Conservation (phyloP, 2,888 invertebrate genomes). For the Scrobipalpa atriplicella region DNA sequence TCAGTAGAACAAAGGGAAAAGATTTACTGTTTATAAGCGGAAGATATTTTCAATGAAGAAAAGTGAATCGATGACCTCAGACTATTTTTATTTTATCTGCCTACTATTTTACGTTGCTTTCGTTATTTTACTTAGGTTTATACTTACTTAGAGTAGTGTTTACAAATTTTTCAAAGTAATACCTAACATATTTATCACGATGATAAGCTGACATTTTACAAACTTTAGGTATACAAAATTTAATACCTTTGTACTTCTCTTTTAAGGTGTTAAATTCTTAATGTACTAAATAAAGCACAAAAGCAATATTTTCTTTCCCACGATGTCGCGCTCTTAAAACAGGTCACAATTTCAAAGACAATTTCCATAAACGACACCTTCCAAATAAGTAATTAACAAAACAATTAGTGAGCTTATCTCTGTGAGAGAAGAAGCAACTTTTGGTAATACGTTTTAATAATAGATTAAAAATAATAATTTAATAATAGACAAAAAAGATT, state of each 20-base stretch:
- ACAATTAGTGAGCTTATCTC: slow-evolving; percentile 51
- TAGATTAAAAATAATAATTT: no score
- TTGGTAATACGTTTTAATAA: background rate
- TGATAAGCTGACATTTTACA: no score
- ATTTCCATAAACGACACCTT: slow-evolving; percentile 32
- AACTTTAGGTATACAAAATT: no score
- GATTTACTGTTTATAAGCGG: background rate
- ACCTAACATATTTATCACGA: no score
- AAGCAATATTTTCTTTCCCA: background rate
- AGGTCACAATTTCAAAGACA: slow-evolving; percentile 20
- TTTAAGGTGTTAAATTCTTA: no score
- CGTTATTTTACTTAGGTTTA: no score
- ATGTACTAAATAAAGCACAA: background rate
- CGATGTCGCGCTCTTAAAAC: background rate
- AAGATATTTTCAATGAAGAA: background rate
- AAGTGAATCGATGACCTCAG: background rate
- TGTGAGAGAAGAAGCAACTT: background rate
- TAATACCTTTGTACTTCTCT: no score
- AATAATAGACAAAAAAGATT: no score
- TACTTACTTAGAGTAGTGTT: no score
- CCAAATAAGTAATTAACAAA: slow-evolving; percentile 67
- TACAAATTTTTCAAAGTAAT: no score
- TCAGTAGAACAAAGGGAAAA: background rate
- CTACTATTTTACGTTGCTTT: no score
- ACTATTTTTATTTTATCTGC: no score